These are phyloP conservation scores for Coilia nasus DNA, from an alignment of 2,797 vertebrate species.

Conservation along the genomic window DNA sequence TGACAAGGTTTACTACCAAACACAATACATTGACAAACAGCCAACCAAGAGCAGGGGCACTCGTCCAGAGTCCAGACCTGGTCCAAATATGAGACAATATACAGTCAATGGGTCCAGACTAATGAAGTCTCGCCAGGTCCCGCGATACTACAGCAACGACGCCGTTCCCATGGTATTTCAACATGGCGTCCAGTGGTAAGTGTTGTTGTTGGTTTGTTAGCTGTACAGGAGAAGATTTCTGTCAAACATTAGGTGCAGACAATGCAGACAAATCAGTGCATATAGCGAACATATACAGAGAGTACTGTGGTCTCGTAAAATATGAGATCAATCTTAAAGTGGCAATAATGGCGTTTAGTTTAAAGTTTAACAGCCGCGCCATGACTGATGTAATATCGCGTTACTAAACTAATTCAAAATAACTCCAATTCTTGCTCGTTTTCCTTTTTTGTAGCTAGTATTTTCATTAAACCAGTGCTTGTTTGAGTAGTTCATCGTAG, in stretches of 20 bases:
- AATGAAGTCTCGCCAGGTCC: not conserved
- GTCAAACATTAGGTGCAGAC: not conserved
- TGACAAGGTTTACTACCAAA: no score
- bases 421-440: no score
- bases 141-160: not conserved
- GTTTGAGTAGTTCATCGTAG: not conserved
- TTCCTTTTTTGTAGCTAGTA: no score
- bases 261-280: not conserved
- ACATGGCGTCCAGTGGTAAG: slow-evolving; percentile 62
- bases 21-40: no score
- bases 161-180: slow-evolving; percentile 59
- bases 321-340: not conserved
- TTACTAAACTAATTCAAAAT: no score
- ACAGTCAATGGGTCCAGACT: no score
- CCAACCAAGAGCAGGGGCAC: no score
- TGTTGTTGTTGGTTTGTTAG: not conserved
- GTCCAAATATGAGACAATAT: no score
- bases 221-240: not conserved
- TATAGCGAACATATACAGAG: not conserved
- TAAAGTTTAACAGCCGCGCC: no score
- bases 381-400: no score
- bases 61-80: not conserved
- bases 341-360: no score
- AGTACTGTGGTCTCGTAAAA: not conserved
- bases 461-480: not conserved